Evolutionary conservation across 2,797 vertebrate genomes (phyloP).

Genomic region (Erithacus rubecula): DNA sequence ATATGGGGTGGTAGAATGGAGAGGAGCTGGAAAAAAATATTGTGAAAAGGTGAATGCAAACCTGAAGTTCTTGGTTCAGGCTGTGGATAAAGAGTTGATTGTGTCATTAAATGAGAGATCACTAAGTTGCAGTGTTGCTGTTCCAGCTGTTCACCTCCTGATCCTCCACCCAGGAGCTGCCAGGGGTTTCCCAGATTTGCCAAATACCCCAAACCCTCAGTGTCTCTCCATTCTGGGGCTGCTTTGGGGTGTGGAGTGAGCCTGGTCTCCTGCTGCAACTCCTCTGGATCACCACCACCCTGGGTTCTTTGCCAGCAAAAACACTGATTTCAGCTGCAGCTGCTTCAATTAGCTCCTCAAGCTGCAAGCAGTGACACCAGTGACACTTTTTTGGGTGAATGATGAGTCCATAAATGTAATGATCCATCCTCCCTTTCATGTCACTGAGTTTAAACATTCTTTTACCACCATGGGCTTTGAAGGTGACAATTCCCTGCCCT

Average conservation of each 20-base stretch:
- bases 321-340: slow-evolving; percentile 61
- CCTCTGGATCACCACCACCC: neutral
- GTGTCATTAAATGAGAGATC: neutral
- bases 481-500: slow-evolving; percentile 12
- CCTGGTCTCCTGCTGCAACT: slow-evolving; percentile 47
- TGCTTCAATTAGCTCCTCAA: slow-evolving; percentile 61
- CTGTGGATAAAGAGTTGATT: neutral
- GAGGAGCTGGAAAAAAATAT: neutral
- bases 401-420: slow-evolving; percentile 52
- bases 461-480: slow-evolving; percentile 29
- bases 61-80: neutral
- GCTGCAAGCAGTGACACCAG: slow-evolving; percentile 48
- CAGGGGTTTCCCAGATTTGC: neutral
- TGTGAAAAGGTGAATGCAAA: neutral
- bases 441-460: slow-evolving; percentile 58
- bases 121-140: neutral
- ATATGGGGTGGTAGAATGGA: neutral
- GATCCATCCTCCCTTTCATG: slow-evolving; percentile 59
- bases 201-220: neutral
- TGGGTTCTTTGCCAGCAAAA: slow-evolving; percentile 56
- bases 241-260: neutral
- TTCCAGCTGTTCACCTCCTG: neutral
- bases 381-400: slow-evolving; percentile 58
- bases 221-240: neutral
- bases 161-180: neutral